Evolutionary conservation across 2,113 vertebrate species (phyloP), one percentile per base, ranked within the genome.

Genomic region (Nannospalax galili): DNA sequence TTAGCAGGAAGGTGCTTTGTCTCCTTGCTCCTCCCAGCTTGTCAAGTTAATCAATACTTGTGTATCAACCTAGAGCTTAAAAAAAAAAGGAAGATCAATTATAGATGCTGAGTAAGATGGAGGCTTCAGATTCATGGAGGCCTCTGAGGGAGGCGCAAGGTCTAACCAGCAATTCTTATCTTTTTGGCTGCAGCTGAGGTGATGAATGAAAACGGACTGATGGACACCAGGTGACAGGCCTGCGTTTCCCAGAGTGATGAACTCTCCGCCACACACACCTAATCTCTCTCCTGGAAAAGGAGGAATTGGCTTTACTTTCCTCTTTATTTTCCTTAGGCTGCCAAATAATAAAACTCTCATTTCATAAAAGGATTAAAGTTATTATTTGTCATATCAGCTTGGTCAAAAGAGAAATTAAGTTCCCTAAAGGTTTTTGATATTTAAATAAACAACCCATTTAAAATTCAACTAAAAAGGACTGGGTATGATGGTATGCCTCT

Each of bases 1-100:
- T 65, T 19, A 79, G 88, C 65, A 86, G 79, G 70, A 84, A 80
- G 52, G 42, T 28, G 35, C 73, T 70, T 67, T 65, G 4, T 40
- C 26, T 67, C 24, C 22, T 22, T 67, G 42, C 81, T 88, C 58
- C 40, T 88, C 48, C 35, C 73, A 60, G 70, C 32, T 28, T 79
- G 42, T 52, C 92, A 88, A 82, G 92, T 92, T 82, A 95, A 95
- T 96, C 96, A 94, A 96, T 97, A 91, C 86, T 75, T 86, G 70
- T 89, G 85, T 86, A 85, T 95, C 95, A 96, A 91, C 94, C 91
- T 73, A 91, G 73, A 90, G 42, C 81, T 75, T 28, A 19, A 89
- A 78, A 73, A 86, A 75, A 78, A 32, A 74, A 64, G 74, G 56
- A 82, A 95, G 91, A 79, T 72, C 73, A 95, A 95, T 97, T 91